Evolutionary conservation across 1,140 invertebrate species (phyloP).

Genomic region (Lordiphosa collinella): DNA sequence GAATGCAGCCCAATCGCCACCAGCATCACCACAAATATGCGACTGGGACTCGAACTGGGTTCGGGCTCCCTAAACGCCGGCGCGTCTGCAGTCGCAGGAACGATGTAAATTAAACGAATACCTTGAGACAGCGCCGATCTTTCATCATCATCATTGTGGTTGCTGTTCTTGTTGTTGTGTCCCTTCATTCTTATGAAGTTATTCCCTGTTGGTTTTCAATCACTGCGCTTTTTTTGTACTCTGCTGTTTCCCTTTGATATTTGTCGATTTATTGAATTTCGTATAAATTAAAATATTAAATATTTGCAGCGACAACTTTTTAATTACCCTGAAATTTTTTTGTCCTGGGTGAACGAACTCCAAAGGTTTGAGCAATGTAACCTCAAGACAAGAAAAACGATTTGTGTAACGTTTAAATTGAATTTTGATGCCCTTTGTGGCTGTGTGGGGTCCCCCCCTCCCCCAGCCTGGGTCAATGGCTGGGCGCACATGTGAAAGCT

Average conservation of each 20-base stretch:
- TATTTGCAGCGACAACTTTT: conserved; percentile 62
- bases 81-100: conserved; percentile 57
- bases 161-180: conserved; percentile 1
- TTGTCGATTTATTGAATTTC: conserved; percentile 74
- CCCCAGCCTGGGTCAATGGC: background rate
- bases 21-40: conserved; percentile 49
- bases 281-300: conserved; percentile 78
- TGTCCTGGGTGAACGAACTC: conserved; percentile 52
- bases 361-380: background rate
- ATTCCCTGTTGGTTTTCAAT: conserved; percentile 54
- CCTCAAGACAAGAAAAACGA: conserved; percentile 24
- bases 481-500: background rate
- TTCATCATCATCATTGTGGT: conserved; percentile 59
- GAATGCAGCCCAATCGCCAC: conserved; percentile 71
- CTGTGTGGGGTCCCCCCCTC: conserved; percentile 10
- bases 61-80: conserved; percentile 56
- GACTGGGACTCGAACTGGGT: conserved; percentile 21
- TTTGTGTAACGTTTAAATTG: conserved; percentile 69
- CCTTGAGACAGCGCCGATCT: conserved; percentile 67
- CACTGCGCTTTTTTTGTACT: conserved; percentile 48
- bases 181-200: conserved; percentile 48
- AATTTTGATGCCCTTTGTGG: conserved; percentile 62
- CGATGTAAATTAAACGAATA: conserved; percentile 75
- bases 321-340: conserved; percentile 54
- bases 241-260: conserved; percentile 1